phyloP scores from a whole-genome alignment of 1,140 invertebrate species.

The Polyergus mexicanus region DNA sequence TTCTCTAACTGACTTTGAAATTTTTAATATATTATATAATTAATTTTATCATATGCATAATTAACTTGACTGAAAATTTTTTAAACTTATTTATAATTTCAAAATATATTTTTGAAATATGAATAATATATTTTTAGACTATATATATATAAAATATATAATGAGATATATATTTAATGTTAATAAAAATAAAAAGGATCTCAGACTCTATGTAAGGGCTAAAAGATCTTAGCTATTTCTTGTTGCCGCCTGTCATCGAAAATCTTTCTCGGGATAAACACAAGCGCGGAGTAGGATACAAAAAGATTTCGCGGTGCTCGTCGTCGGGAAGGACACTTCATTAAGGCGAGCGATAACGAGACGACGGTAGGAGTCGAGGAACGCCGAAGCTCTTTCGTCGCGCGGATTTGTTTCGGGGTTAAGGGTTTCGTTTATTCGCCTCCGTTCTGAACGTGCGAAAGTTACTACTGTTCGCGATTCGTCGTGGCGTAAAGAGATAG shows the following conservation, averaged over 20 bases:
- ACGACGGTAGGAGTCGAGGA: slow-evolving; percentile 66
- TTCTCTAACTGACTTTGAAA: neutral
- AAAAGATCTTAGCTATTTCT: neutral
- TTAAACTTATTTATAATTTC: neutral
- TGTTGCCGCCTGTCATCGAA: neutral
- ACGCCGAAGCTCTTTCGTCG: slow-evolving; percentile 57
- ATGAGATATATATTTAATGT: neutral
- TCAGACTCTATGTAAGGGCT: too few species aligned
- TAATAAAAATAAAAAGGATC: neutral
- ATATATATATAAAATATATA: neutral
- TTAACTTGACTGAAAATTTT: neutral
- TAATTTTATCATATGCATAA: slow-evolving; percentile 4
- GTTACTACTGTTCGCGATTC: slow-evolving; percentile 51
- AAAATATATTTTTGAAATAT: neutral
- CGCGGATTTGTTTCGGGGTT: slow-evolving; percentile 73
- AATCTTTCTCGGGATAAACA: slow-evolving; percentile 1
- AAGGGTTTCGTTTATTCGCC: slow-evolving; percentile 75
- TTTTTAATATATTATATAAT: slow-evolving; percentile 3
- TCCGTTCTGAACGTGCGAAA: slow-evolving; percentile 63
- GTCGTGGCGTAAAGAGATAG: slow-evolving; percentile 59
- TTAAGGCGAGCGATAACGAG: slow-evolving; percentile 73
- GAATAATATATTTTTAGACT: neutral
- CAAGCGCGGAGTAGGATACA: neutral
- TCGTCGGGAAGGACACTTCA: slow-evolving; percentile 61
- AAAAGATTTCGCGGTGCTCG: slow-evolving; percentile 10